Conservation (phyloP, 2,113 vertebrate species). For the Raja brachyura region DNA sequence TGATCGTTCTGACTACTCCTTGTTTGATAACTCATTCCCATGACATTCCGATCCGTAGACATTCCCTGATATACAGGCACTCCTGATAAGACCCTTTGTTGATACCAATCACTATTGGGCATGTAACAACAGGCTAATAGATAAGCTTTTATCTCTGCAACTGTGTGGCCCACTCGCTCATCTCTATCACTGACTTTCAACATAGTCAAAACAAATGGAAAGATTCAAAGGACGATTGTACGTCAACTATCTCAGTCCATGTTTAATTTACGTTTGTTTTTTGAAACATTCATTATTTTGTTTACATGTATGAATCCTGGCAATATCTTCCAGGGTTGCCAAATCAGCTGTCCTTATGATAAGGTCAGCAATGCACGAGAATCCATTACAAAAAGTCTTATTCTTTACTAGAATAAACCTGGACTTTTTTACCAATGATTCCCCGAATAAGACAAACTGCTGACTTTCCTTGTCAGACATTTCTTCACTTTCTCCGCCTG, state of each 20-base stretch:
- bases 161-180: not conserved
- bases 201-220: not conserved
- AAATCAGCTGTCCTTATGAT: not conserved
- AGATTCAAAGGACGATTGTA: not conserved
- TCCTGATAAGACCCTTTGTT: not conserved
- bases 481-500: not conserved
- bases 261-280: too few species aligned
- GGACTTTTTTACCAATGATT: not conserved
- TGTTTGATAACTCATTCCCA: not conserved
- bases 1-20: not conserved
- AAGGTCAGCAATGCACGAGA: not conserved
- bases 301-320: not conserved
- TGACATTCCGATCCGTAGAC: not conserved
- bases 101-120: not conserved
- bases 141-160: not conserved
- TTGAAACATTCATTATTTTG: not conserved
- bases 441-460: not conserved
- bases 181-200: not conserved
- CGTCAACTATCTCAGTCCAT: not conserved
- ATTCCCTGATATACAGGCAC: not conserved
- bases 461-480: not conserved
- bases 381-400: not conserved
- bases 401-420: not conserved
- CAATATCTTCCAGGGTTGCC: not conserved
- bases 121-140: not conserved